Evolutionary conservation across 1,140 invertebrate genomes (phyloP).

Genomic region (Drosophila pruinosa): DNA sequence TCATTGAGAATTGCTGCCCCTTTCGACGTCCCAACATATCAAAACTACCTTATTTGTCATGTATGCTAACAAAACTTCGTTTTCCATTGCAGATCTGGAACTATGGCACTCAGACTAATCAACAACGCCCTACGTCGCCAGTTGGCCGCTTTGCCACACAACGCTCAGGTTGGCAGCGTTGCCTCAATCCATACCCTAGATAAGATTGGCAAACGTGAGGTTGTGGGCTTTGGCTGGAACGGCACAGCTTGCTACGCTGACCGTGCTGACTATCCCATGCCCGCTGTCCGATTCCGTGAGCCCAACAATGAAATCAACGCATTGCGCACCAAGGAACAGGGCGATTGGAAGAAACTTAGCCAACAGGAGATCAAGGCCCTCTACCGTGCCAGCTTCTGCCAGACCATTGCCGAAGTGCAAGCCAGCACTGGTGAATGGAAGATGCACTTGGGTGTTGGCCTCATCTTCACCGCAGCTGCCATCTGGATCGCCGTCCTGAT

Average conservation of each 20-base stretch:
- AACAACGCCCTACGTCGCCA: slow-evolving; percentile 67
- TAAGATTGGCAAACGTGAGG: slow-evolving; percentile 92
- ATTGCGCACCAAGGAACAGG: slow-evolving; percentile 95
- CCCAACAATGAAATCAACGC: slow-evolving; percentile 86
- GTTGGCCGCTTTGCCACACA: slow-evolving; percentile 57
- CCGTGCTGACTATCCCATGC: slow-evolving; percentile 91
- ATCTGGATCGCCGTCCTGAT: slow-evolving; percentile 89
- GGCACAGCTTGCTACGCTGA: slow-evolving; percentile 92
- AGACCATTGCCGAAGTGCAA: slow-evolving; percentile 95
- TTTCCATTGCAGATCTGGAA: slow-evolving; percentile 32
- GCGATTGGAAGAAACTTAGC: slow-evolving; percentile 95
- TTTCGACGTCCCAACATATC: slow-evolving; percentile 10
- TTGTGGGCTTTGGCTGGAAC: slow-evolving; percentile 95
- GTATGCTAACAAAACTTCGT: not conserved
- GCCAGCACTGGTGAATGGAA: slow-evolving; percentile 96
- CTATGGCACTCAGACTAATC: slow-evolving; percentile 77
- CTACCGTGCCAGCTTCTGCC: slow-evolving; percentile 95
- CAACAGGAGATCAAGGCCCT: slow-evolving; percentile 96
- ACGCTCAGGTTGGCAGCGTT: slow-evolving; percentile 65
- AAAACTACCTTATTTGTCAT: not conserved
- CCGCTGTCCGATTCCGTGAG: slow-evolving; percentile 94
- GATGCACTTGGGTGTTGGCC: slow-evolving; percentile 85
- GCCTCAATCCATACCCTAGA: slow-evolving; percentile 76
- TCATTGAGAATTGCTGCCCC: not conserved
- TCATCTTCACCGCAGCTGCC: slow-evolving; percentile 85